Base-by-base conservation (phyloP, 2,113 vertebrate genomes). In the Eira barbara region DNA sequence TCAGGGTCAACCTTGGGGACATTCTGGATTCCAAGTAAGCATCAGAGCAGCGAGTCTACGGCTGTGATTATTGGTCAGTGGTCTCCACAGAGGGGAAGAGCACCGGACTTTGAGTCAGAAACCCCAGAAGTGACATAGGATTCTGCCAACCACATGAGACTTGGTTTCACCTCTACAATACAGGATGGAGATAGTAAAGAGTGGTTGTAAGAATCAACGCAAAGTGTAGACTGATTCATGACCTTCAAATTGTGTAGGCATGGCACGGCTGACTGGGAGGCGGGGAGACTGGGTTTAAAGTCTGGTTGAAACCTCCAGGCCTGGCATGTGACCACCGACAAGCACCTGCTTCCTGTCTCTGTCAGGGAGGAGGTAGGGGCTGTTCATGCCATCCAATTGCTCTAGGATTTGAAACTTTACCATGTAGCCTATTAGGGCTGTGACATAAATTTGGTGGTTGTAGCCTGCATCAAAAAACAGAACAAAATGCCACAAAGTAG, bases 311-410 rank as follows among this genome's bases (percentile, higher is more conserved):
- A 71, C 3, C 20, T 1, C 49, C n/a, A 13, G 93, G 59, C 79
- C 55, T n/a, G 47, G 14, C 3, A 0, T 2, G 2, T 10, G 36
- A 18, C 36, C 52, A 6, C 76, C 2, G 34, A 65, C 63, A 15
- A 17, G 27, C 42, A 14, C 25, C 57, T 36, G 42, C 17, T 29
- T 52, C 39, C 31, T 25, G 39, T 65, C 21, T 14, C 17, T 1
- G 1, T 27, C 7, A 34, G 45, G 80, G 12, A 45, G 36, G 83
- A 23, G 13, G 29, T 13, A 23, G 31, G 4, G 12, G 11, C 63
- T 1, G 4, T 31, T 29, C 3, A 1, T 6, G 8, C 18, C 47
- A 20, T 11, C 61, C 25, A 0, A 25, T 39, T 25, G 47, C 27
- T 57, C 67, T 83, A 47, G 36, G 76, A 57, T 63, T 73, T 18